Evolutionary conservation across 2,888 invertebrate genomes (phyloP).

Genomic region (Platycheirus albimanus): DNA sequence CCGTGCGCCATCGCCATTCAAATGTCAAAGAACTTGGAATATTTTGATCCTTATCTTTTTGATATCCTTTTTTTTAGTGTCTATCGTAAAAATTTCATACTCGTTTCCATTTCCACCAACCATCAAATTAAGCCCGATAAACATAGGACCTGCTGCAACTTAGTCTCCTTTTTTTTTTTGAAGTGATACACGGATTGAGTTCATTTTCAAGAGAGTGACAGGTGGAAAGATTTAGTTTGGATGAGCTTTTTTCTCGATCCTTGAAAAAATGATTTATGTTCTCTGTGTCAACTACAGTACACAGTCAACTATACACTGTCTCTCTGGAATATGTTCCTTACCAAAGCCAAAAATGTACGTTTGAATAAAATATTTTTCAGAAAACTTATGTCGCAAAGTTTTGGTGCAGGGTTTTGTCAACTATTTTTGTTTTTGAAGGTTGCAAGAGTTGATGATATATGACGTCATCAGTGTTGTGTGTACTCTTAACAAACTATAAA

Average conservation of each 20-base stretch:
- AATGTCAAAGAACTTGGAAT: slow-evolving; percentile 12
- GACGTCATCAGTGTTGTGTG: slow-evolving; percentile 20
- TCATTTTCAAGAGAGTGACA: slow-evolving; percentile 34
- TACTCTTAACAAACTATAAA: slow-evolving; percentile 18
- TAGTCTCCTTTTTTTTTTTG: background rate
- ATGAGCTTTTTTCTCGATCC: slow-evolving; percentile 22
- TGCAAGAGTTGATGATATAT: slow-evolving; percentile 26
- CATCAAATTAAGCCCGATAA: background rate
- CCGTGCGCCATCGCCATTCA: background rate
- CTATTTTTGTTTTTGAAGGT: background rate
- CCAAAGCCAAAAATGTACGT: background rate
- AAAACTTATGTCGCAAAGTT: slow-evolving; percentile 3
- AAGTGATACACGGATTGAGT: slow-evolving; percentile 32
- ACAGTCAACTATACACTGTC: no score
- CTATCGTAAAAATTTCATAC: slow-evolving; percentile 42
- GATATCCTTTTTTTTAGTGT: slow-evolving; percentile 19
- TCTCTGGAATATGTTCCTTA: background rate
- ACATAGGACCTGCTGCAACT: slow-evolving; percentile 5
- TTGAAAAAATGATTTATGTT: slow-evolving; percentile 16
- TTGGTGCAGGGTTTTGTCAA: background rate
- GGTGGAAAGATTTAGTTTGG: slow-evolving; percentile 32
- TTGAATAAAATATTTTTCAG: background rate
- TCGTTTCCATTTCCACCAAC: slow-evolving; percentile 4
- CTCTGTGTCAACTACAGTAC: background rate
- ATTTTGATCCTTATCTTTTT: slow-evolving; percentile 22